phyloP scores from a whole-genome alignment of 2,113 vertebrate species.

The Vulpes vulpes region DNA sequence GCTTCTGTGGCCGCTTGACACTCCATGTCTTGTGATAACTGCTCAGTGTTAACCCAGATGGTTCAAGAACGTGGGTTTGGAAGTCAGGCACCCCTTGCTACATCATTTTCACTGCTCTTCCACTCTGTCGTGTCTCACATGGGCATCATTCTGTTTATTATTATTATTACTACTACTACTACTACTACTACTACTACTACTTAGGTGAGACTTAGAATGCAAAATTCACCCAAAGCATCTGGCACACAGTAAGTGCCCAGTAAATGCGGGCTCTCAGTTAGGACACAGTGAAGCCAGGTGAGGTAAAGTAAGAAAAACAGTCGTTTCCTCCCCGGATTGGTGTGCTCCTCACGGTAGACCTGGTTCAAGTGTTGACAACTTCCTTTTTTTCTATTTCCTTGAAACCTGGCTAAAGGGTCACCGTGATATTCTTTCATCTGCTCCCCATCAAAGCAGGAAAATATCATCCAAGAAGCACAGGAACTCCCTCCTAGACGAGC shows the following conservation, averaged over 20 bases:
- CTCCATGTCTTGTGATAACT: fast-evolving
- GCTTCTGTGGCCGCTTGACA: background rate
- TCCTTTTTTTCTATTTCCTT: constrained; percentile 64
- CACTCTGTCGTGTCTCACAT: background rate
- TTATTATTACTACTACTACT: too few relatives aligned
- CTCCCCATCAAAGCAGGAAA: constrained; percentile 41
- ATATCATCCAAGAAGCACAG: constrained; percentile 25
- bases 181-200: too few relatives aligned
- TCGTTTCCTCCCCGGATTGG: background rate
- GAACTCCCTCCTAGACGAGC: background rate
- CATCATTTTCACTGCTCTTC: fast-evolving
- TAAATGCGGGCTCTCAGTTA: background rate
- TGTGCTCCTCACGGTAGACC: background rate
- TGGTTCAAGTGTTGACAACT: constrained; percentile 1
- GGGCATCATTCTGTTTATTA: background rate
- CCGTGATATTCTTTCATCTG: background rate
- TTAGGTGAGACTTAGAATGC: background rate
- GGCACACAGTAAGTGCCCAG: fast-evolving
- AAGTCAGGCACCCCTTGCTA: background rate
- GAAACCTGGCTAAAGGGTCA: background rate
- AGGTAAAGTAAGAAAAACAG: background rate
- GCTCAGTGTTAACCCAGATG: background rate
- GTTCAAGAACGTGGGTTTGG: fast-evolving
- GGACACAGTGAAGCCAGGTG: background rate
- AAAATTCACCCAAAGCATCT: background rate